phyloP scores from a whole-genome alignment of 2,797 vertebrate genomes.

The Rhinoraja longicauda region DNA sequence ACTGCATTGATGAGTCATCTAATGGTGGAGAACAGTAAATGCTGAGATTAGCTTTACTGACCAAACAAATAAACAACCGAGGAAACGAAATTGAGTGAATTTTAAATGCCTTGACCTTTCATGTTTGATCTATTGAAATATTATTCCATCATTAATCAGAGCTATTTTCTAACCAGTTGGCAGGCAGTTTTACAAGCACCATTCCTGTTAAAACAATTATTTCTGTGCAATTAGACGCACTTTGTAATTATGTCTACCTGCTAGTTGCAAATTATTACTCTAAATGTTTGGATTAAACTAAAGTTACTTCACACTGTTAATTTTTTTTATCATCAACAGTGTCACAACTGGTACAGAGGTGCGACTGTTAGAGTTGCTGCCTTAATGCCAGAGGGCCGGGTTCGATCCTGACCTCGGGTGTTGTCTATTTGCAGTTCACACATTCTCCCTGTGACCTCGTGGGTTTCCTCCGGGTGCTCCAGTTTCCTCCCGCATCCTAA shows the following conservation, averaged over 20 bases:
- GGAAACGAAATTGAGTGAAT: too few species aligned
- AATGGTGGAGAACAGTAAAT: background rate
- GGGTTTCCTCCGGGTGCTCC: too few species aligned
- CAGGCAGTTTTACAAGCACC: background rate
- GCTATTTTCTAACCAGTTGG: background rate
- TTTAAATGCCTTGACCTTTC: background rate
- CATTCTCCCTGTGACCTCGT: too few species aligned
- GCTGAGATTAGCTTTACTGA: slow-evolving; percentile 2
- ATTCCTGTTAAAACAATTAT: background rate
- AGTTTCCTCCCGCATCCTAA: too few species aligned
- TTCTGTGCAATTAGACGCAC: background rate
- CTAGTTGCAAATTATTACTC: background rate
- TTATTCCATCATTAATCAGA: background rate
- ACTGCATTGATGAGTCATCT: slow-evolving; percentile 9
- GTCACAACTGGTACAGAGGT: too few species aligned
- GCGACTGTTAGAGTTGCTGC: too few species aligned
- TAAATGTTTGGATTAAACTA: background rate
- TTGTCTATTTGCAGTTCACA: too few species aligned
- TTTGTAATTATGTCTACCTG: background rate
- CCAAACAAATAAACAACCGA: background rate
- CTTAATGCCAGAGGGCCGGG: too few species aligned
- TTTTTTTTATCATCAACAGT: too few species aligned
- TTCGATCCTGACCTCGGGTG: too few species aligned
- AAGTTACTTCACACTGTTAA: background rate
- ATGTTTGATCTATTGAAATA: background rate